Evolutionary conservation across 2,888 invertebrate genomes (phyloP), one percentile per base, ranked within the genome.

Genomic region (Cosmopolites sordidus): DNA sequence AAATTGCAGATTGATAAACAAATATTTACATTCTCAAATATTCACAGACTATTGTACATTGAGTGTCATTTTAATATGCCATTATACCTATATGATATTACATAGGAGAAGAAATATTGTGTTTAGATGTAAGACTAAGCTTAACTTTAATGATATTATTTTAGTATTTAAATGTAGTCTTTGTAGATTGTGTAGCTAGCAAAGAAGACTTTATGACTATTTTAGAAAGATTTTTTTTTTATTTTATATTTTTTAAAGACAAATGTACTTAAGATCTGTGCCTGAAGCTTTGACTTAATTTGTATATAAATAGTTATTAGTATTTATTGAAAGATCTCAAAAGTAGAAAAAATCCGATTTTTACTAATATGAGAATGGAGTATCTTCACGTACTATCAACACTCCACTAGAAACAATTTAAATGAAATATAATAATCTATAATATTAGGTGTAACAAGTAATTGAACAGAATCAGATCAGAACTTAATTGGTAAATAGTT

Each of bases 121-220:
- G 33, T 33, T 33, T 33, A 33, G 33, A 2, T 9, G n/a, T 33
- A 33, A n/a, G 33, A 33, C 9, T 27, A 27, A 49, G 49, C 43
- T 18, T 22, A 22, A 38, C 49, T 43, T 22, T 22, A 22, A 49
- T 22, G 27, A 41, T 18, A 44, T 56, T 63, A 61, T 62, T 63
- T 63, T 62, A 66, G 55, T 65, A 64, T 62, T 62, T 63, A 65
- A 58, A 33, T 60, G 56, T 63, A 63, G 58, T 58, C 43, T 56
- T 60, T 64, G 62, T 53, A 51, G 46, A 56, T 61, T 58, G 58
- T 52, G 50, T 56, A 58, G 52, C 53, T 54, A 57, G 51, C 61
- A 53, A 57, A 55, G 54, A 56, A 58, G 53, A 58, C 58, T 59
- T 60, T 56, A 60, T 57, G 62, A 62, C 52, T 61, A 59, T n/a